These are phyloP conservation scores for Ostrea edulis DNA, from an alignment of 1,140 invertebrate species.

Conservation along the genomic window DNA sequence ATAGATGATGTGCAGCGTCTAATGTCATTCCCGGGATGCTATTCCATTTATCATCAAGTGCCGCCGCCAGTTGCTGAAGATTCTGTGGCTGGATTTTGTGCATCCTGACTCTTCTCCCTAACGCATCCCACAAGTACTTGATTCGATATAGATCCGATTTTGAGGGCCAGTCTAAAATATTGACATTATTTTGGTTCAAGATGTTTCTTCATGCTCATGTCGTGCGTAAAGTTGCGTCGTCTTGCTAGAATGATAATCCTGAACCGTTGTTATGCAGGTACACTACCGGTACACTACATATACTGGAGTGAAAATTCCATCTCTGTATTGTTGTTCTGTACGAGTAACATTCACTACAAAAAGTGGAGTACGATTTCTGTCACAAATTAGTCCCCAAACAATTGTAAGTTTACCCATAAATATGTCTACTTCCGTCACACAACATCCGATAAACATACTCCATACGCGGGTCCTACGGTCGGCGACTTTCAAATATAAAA, in stretches of 20 bases:
- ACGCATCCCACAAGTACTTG: constrained; percentile 63
- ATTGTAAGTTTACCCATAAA: neutral
- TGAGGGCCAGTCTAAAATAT: constrained; percentile 60
- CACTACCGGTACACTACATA: too few species aligned
- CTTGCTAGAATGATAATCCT: neutral
- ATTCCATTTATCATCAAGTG: constrained; percentile 35
- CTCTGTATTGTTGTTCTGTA: too few species aligned
- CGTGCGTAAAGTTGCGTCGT: neutral
- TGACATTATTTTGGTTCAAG: constrained; percentile 44
- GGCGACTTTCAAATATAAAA: too few species aligned
- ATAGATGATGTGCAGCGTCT: neutral
- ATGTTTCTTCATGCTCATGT: neutral
- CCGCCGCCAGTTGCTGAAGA: neutral
- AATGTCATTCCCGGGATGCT: neutral
- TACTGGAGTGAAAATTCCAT: too few species aligned
- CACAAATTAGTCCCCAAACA: neutral
- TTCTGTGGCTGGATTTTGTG: neutral
- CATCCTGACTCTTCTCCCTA: constrained; percentile 47
- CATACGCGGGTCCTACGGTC: too few species aligned
- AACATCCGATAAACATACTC: too few species aligned
- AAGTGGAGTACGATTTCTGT: neutral
- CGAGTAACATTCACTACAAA: neutral
- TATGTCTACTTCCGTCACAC: neutral
- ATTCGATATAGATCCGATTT: constrained; percentile 65
- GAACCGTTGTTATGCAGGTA: neutral